Evolutionary conservation across 2,797 vertebrate genomes (phyloP).

Genomic region (Balearica regulorum): DNA sequence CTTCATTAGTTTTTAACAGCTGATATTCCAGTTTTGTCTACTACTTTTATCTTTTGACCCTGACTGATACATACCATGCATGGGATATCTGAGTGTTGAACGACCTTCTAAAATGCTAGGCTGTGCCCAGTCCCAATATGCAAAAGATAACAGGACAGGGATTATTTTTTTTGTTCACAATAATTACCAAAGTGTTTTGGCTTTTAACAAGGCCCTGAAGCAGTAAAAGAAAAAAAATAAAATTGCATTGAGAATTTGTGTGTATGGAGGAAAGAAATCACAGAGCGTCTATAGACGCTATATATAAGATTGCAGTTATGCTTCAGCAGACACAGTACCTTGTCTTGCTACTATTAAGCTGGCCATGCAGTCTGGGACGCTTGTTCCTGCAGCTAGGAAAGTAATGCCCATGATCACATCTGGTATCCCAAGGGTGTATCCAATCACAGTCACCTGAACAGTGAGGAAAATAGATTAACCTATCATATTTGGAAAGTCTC

Average conservation of each 20-base stretch:
- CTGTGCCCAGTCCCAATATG: background rate
- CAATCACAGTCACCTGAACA: slow-evolving; percentile 91
- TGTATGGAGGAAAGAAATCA: background rate
- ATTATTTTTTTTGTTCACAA: background rate
- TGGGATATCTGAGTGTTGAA: background rate
- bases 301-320: background rate
- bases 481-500: background rate
- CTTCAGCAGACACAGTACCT: slow-evolving; percentile 76
- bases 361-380: slow-evolving; percentile 97
- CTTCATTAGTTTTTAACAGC: background rate
- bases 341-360: slow-evolving; percentile 96
- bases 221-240: background rate
- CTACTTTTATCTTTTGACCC: background rate
- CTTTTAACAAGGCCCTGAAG: background rate
- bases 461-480: background rate
- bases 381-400: slow-evolving; percentile 96
- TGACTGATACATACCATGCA: background rate
- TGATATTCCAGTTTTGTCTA: background rate
- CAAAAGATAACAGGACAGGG: background rate
- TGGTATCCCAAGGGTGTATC: slow-evolving; percentile 95
- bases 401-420: slow-evolving; percentile 99
- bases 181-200: background rate
- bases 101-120: background rate
- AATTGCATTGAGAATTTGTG: background rate
- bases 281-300: too few relatives aligned